Base-by-base conservation (phyloP, 2,797 vertebrate genomes). In the Perodicticus potto region DNA sequence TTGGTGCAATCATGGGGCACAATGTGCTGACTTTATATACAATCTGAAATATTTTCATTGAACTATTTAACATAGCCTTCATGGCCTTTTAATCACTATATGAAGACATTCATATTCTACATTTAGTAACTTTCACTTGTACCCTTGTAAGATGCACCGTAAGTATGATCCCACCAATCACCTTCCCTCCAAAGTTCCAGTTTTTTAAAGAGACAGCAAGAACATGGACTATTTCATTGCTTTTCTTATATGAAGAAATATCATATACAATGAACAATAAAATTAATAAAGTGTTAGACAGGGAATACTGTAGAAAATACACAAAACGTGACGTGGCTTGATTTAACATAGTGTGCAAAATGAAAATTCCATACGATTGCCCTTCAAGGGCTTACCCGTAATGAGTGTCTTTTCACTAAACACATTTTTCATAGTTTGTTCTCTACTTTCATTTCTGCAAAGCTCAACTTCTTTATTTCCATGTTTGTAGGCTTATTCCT, bases 151-250 rank as follows among this genome's bases (percentile, higher is more conserved):
- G n/a, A n/a, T n/a, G n/a, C n/a, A n/a, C n/a, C n/a, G n/a, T n/a
- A n/a, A n/a, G n/a, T n/a, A n/a, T n/a, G n/a, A n/a, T n/a, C n/a
- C n/a, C n/a, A n/a, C n/a, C n/a, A n/a, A n/a, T n/a, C n/a, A n/a
- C n/a, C n/a, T n/a, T 43, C 43, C 43, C 9, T 43, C 43, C 32
- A 86, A 59, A 57, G 14, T 89, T 95, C 53, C 83, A 83, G 3
- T 32, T 94, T 92, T 89, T 89, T 57, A 89, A 82, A 70, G 13
- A 90, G 3, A 78, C 5, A 86, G 12, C 5, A 19, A 91, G 63
- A 70, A 2, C 67, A 43, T 67, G 63, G 22, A 86, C 32, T 32
- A 5, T 80, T 40, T 65, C 37, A 40, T 34, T 76, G 32, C 40
- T 16, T 92, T 70, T 65, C 27, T 86, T 29, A 22, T 0, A 16